Evolutionary conservation across 2,888 invertebrate genomes (phyloP).

Genomic region (Didymodactylos carnosus): DNA sequence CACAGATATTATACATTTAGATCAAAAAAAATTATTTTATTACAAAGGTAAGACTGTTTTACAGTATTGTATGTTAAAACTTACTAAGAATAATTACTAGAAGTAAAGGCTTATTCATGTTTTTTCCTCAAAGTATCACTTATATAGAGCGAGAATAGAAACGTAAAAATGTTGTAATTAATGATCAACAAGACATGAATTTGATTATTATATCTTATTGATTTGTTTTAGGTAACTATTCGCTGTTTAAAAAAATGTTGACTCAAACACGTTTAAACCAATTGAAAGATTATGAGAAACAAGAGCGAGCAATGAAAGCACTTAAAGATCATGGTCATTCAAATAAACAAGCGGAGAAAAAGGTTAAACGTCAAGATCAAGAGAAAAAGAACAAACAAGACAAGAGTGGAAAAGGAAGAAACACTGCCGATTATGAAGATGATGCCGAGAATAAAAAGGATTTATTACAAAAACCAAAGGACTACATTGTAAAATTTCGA

Average conservation of each 20-base stretch:
- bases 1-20: conserved; percentile 91
- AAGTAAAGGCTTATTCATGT: conserved; percentile 22
- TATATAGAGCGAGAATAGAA: not conserved
- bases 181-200: too few species aligned
- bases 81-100: too few species aligned
- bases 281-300: conserved; percentile 89
- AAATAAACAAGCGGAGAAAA: conserved; percentile 82
- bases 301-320: conserved; percentile 82
- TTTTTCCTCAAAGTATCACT: not conserved
- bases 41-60: conserved; percentile 78
- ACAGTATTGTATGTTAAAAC: too few species aligned
- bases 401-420: conserved; percentile 40
- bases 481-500: conserved; percentile 87
- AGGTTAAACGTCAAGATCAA: conserved; percentile 73
- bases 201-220: too few species aligned
- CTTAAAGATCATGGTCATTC: conserved; percentile 83
- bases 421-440: not conserved
- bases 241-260: conserved; percentile 84
- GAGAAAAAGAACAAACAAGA: conserved; percentile 58
- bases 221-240: too few species aligned
- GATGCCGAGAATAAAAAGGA: conserved; percentile 34
- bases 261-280: conserved; percentile 82
- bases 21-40: conserved; percentile 75
- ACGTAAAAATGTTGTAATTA: not conserved
- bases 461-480: conserved; percentile 67